Base-by-base conservation (phyloP, 2,113 vertebrate species). In the Lophius piscatorius region DNA sequence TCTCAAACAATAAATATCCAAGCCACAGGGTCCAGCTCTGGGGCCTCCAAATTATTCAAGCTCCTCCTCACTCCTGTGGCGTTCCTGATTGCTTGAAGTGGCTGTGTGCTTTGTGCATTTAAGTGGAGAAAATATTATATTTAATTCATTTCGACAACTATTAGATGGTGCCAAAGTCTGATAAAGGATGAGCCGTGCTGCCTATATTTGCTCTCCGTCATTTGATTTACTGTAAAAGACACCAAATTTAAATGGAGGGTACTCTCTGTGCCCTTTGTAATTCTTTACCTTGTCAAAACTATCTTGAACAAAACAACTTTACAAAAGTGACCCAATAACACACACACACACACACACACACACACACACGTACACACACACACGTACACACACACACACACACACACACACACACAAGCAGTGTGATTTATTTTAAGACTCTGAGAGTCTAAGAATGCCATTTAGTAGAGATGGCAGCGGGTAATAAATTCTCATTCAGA, bases 401-500 rank as follows among this genome's bases (percentile, higher is more conserved):
- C 49, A 57, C 29, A 29, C 44, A 26, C 34, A 48, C 22, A 18
- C 22, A 38, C 42, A 46, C n/a, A 9, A 45, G 61, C 52, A 22
- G 63, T 33, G 70, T 88, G 81, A 89, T 89, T 90, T 88, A 90
- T 87, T 88, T 86, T 85, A 88, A 84, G 80, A 83, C 77, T 70
- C 70, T 1, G 33, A 55, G 76, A 81, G 74, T 86, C 74, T 76
- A 86, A 86, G 85, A 87, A 81, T 90, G 89, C 85, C 83, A 89
- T 90, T 90, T 88, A 90, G 84, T 84, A 81, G 83, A 82, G 83
- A 76, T 90, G 89, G 80, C 90, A 90, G 82, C 57, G 74, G 89
- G 90, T 89, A 90, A 90, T 89, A 90, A 89, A 90, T 91, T 86
- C 87, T 90, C 89, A 90, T 91, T 88, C 90, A 84, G 82, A 85